These are phyloP conservation scores for Salminus brasiliensis DNA, from an alignment of 2,113 vertebrate genomes.

Conservation along the genomic window DNA sequence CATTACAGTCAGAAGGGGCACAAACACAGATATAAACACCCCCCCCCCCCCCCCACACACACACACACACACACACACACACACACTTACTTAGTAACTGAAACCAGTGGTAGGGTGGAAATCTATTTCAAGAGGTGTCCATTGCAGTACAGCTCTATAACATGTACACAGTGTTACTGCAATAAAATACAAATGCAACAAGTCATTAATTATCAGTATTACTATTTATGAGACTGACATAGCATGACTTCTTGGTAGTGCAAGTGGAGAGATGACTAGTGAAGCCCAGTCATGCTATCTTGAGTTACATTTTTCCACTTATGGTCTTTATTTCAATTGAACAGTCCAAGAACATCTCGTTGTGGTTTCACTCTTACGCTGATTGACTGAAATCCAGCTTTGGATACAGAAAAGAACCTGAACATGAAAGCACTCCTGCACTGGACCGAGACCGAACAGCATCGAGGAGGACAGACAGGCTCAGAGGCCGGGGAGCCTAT, in stretches of 20 bases:
- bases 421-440: too few relatives aligned
- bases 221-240: not conserved
- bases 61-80: conserved; percentile 5
- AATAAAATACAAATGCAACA: not conserved
- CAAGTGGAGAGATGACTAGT: not conserved
- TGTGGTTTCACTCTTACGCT: not conserved
- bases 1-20: conserved; percentile 17
- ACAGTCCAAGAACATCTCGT: not conserved
- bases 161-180: not conserved
- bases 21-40: conserved; percentile 35
- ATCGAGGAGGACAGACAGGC: not conserved
- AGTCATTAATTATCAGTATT: not conserved
- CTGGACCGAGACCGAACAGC: not conserved
- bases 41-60: not conserved
- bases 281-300: not conserved
- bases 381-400: not conserved
- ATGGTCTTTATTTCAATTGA: not conserved
- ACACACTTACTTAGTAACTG: not conserved
- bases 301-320: too few relatives aligned
- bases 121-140: not conserved
- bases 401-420: not conserved
- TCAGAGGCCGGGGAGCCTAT: not conserved
- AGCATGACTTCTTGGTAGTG: not conserved
- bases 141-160: not conserved
- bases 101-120: not conserved